phyloP scores from a whole-genome alignment of 2,888 invertebrate genomes.

The Patella pellucida region DNA sequence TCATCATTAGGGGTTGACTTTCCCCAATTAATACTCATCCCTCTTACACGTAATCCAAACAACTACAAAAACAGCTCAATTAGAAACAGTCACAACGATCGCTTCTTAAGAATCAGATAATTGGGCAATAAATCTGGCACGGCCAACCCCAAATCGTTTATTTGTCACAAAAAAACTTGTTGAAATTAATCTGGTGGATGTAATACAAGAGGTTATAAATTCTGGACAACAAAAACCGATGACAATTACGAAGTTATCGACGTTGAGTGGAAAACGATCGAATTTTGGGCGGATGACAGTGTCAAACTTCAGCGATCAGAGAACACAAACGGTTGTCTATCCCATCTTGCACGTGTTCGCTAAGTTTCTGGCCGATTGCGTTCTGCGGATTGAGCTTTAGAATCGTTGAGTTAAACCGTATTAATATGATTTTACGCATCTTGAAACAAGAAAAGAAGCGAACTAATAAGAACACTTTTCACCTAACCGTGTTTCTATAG shows the following conservation, averaged over 20 bases:
- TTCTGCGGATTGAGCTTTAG: not conserved
- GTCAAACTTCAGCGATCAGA: conserved; percentile 6
- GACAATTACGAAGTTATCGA: no score
- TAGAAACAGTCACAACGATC: not conserved
- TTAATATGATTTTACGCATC: conserved; percentile 8
- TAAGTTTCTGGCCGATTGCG: not conserved
- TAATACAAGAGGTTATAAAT: not conserved
- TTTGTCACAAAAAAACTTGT: not conserved
- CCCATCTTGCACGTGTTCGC: conserved; percentile 4
- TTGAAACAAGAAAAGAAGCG: conserved; percentile 1
- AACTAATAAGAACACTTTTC: conserved; percentile 7
- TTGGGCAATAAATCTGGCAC: conserved; percentile 1
- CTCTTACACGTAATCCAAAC: not conserved
- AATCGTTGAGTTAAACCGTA: not conserved
- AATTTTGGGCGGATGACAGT: conserved; percentile 7
- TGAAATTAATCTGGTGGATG: not conserved
- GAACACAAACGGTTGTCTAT: conserved; percentile 6
- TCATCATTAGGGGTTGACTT: not conserved
- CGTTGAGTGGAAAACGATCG: no score
- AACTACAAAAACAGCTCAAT: not conserved
- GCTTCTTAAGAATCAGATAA: not conserved
- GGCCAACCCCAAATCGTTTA: not conserved
- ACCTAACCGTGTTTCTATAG: not conserved
- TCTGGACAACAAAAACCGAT: not conserved
- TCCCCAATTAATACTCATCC: not conserved